Evolutionary conservation across 2,888 invertebrate genomes (phyloP), one percentile per base, ranked within the genome.

Genomic region (Parascotia fuliginaria): DNA sequence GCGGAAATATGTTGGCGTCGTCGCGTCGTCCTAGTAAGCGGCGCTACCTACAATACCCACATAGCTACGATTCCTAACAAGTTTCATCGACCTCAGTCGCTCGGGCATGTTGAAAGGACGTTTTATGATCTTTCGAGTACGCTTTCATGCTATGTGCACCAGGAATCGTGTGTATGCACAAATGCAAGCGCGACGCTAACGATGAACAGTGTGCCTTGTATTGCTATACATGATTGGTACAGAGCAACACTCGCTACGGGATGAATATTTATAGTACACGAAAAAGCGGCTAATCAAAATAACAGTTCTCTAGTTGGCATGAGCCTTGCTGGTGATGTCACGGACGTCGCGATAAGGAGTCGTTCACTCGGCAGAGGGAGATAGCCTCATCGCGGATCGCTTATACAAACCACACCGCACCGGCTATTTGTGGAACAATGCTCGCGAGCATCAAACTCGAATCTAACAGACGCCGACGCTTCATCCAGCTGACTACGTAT

Each of bases 351-450:
- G 87, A 88, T 88, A 89, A 88, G 77, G 75, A 81, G 88, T 88
- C 88, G 87, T 89, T 88, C 87, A 87, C 86, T 81, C 72, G 75
- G 54, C 67, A 69, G 81, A 81, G 64, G 47, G 79, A 81, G 83
- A 85, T 62, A 67, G 77, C 52, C 53, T 40, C 36, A 64, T 59
- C 47, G 59, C 53, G 50, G 59, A 58, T 52, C 60, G 67, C 61
- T 57, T 62, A 1, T 15, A 43, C 34, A 13, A 43, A 34, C 65
- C 49, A 66, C 68, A 49, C 62, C 62, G 45, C 49, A 46, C 51
- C 27, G 60, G 73, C 79, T 87, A 88, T 88, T 87, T 85, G 74
- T 67, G 82, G 85, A 82, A 81, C 81, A 84, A 85, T 83, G 77
- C 76, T 75, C 68, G 60, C 71, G 76, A 77, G 57, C 77, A 70